These are phyloP conservation scores for Zoanthus solanderi DNA, from an alignment of 92 coral and sea anemone genomes.

Conservation along the genomic window DNA sequence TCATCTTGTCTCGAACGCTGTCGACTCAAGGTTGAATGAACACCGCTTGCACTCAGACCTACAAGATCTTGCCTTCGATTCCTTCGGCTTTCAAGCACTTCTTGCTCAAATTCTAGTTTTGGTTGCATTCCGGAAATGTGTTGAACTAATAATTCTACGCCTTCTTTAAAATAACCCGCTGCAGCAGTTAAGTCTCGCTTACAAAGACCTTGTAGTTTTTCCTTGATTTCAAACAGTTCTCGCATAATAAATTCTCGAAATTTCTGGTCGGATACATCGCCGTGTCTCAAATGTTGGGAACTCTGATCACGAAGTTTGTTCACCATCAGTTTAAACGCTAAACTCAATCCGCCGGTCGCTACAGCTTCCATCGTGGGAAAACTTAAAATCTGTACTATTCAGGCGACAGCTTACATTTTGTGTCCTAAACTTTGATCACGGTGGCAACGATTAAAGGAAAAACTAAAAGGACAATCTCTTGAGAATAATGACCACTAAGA, in stretches of 20 bases:
- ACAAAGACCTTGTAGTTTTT: slow-evolving; percentile 74
- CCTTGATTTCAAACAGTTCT: slow-evolving; percentile 65
- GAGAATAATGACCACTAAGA: too few species aligned
- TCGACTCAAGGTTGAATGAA: slow-evolving; percentile 30
- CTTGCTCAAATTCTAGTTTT: slow-evolving; percentile 45
- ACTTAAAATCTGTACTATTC: not conserved
- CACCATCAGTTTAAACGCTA: slow-evolving; percentile 68
- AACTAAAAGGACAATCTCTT: too few species aligned
- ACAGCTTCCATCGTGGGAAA: slow-evolving; percentile 56
- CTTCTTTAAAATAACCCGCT: slow-evolving; percentile 72
- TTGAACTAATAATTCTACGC: slow-evolving; percentile 61
- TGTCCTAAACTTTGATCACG: not conserved
- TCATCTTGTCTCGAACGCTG: slow-evolving; percentile 46
- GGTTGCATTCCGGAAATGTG: slow-evolving; percentile 65
- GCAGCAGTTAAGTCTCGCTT: slow-evolving; percentile 65
- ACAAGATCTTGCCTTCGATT: slow-evolving; percentile 42
- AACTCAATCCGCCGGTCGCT: slow-evolving; percentile 59
- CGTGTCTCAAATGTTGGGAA: slow-evolving; percentile 61
- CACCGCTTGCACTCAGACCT: slow-evolving; percentile 56
- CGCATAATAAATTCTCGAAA: slow-evolving; percentile 76
- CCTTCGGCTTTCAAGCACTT: slow-evolving; percentile 24
- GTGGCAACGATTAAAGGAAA: too few species aligned
- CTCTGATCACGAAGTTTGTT: slow-evolving; percentile 66
- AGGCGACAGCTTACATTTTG: not conserved
- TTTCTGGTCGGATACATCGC: slow-evolving; percentile 70